Conservation (phyloP, 2,888 invertebrate genomes). For the Ditylenchus weischeri region DNA sequence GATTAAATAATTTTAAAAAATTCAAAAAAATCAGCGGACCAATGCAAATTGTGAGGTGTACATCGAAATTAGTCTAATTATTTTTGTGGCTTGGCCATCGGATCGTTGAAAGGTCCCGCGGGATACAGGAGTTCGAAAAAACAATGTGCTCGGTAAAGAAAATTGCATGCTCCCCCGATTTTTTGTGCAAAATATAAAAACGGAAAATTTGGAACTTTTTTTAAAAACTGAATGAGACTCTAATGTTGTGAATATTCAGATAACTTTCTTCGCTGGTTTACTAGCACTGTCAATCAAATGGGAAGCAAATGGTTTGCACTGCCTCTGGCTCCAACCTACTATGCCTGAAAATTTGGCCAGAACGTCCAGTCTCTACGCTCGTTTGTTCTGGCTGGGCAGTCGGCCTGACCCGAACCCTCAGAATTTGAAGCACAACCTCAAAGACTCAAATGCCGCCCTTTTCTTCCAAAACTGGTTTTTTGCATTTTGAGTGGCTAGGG, state of each 20-base stretch:
- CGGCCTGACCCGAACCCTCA: constrained; percentile 29
- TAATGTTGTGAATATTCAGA: constrained; percentile 29
- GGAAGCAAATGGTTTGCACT: constrained; percentile 50
- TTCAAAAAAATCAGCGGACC: too few relatives aligned
- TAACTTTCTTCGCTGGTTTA: constrained; percentile 57
- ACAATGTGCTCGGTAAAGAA: too few relatives aligned
- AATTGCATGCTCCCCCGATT: too few relatives aligned
- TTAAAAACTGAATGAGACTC: not conserved
- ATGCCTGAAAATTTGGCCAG: constrained; percentile 29
- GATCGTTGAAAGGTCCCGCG: too few relatives aligned
- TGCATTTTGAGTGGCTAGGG: not conserved
- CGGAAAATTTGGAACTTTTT: not conserved
- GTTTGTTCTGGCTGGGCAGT: constrained; percentile 37
- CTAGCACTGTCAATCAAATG: constrained; percentile 49
- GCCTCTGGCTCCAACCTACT: constrained; percentile 39
- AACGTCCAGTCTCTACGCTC: constrained; percentile 1
- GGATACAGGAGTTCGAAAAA: too few relatives aligned
- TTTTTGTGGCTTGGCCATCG: too few relatives aligned
- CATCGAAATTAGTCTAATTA: too few relatives aligned
- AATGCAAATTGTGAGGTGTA: too few relatives aligned
- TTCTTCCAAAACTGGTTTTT: constrained; percentile 51
- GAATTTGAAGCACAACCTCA: constrained; percentile 34
- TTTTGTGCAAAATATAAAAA: too few relatives aligned
- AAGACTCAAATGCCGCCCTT: constrained; percentile 43
- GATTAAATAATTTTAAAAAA: too few relatives aligned